phyloP scores from a whole-genome alignment of 2,888 invertebrate genomes.

The Terebella lapidaria region DNA sequence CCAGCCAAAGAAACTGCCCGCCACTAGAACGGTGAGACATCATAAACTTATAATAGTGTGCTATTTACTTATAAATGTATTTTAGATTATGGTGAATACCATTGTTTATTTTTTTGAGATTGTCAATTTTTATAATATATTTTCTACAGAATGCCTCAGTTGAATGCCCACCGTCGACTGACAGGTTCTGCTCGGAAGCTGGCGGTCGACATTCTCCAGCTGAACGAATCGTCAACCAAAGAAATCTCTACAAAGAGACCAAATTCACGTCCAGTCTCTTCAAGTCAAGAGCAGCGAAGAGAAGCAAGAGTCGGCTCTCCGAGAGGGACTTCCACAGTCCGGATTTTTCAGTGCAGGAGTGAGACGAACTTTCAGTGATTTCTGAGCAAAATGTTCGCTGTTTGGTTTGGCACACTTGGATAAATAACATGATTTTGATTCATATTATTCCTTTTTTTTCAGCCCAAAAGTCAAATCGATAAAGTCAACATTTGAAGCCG shows the following conservation, averaged over 20 bases:
- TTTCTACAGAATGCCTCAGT: background rate
- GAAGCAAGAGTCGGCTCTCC: too few species aligned
- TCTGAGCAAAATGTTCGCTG: background rate
- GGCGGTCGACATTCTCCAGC: constrained; percentile 22
- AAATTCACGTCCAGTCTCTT: constrained; percentile 39
- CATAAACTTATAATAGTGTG: too few species aligned
- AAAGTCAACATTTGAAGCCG: background rate
- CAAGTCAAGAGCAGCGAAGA: constrained; percentile 24
- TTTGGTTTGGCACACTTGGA: background rate
- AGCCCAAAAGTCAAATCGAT: background rate
- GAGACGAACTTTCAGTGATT: too few species aligned
- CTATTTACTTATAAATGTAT: too few species aligned
- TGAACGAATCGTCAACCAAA: constrained; percentile 43
- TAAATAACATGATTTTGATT: background rate
- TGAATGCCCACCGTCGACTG: background rate
- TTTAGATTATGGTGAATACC: too few species aligned
- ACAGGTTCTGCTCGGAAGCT: background rate
- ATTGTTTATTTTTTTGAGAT: too few species aligned
- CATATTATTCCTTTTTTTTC: background rate
- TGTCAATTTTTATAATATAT: too few species aligned
- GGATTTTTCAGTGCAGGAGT: too few species aligned
- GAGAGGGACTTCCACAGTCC: too few species aligned
- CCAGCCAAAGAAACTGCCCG: constrained; percentile 40
- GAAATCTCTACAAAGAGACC: constrained; percentile 43
- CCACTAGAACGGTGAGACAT: constrained; percentile 45